These are phyloP conservation scores for Xenopus borealis DNA, from an alignment of 2,113 vertebrate species.

Conservation along the genomic window DNA sequence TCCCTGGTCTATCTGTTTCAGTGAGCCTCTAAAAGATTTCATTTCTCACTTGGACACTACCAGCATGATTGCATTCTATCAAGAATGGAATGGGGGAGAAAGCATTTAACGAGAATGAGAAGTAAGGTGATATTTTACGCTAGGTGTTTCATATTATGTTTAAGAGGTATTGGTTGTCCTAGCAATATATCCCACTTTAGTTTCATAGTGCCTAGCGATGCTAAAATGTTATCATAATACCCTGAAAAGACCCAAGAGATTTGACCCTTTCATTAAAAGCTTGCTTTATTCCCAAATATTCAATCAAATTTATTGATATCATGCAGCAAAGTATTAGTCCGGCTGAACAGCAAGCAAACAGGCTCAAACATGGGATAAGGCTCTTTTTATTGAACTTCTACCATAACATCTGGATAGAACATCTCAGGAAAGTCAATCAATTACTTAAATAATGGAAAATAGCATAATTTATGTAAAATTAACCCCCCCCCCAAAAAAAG, in stretches of 20 bases:
- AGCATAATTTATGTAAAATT: too few species aligned
- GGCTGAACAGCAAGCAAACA: too few species aligned
- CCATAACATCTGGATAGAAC: too few species aligned
- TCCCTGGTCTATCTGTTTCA: background rate
- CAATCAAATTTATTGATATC: background rate
- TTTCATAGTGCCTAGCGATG: background rate
- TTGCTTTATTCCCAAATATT: background rate
- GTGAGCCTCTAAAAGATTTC: background rate
- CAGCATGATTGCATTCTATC: background rate
- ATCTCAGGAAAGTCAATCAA: too few species aligned
- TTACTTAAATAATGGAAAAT: too few species aligned
- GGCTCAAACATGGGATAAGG: too few species aligned
- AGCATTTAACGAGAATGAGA: background rate
- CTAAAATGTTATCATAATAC: background rate
- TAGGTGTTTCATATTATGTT: conserved; percentile 39
- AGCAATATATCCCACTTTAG: background rate
- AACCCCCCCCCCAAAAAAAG: too few species aligned
- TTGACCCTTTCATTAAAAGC: background rate
- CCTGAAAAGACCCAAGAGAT: background rate
- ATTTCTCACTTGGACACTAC: conserved; percentile 1
- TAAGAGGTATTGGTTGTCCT: conserved; percentile 1
- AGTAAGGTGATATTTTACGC: conserved; percentile 1
- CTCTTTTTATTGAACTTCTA: too few species aligned
- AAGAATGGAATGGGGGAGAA: background rate
- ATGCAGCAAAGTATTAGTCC: too few species aligned